phyloP scores from a whole-genome alignment of 1,140 invertebrate genomes.

The Tribolium madens region DNA sequence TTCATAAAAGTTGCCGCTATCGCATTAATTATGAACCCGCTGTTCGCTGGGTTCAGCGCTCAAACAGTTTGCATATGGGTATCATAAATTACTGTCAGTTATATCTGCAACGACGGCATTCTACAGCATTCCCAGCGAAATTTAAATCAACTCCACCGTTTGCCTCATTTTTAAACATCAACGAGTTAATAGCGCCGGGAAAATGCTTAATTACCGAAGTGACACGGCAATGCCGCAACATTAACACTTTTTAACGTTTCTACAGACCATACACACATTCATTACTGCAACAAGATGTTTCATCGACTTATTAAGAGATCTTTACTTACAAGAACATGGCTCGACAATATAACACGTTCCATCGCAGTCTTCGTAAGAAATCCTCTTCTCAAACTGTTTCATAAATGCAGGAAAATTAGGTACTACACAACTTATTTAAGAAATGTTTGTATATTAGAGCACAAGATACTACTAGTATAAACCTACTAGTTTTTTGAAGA shows the following conservation, averaged over 20 bases:
- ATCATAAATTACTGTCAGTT: constrained; percentile 60
- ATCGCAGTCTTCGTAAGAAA: not conserved
- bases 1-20: constrained; percentile 65
- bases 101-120: constrained; percentile 48
- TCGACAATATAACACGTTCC: not conserved
- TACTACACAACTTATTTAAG: no score
- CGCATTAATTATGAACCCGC: constrained; percentile 63
- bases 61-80: constrained; percentile 61
- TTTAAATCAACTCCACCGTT: constrained; percentile 51
- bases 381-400: not conserved
- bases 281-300: not conserved
- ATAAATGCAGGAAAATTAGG: no score
- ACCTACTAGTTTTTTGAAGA: no score
- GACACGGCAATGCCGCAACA: constrained; percentile 18
- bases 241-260: not conserved
- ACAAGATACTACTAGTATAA: no score
- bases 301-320: not conserved
- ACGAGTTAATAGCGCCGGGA: constrained; percentile 48
- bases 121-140: constrained; percentile 54
- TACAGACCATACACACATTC: not conserved
- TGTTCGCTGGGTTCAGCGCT: constrained; percentile 53
- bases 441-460: no score
- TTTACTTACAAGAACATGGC: not conserved
- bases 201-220: constrained; percentile 24
- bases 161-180: constrained; percentile 42